Evolutionary conservation across 2,888 invertebrate genomes (phyloP).

Genomic region (Pyrocoelia pectoralis): DNA sequence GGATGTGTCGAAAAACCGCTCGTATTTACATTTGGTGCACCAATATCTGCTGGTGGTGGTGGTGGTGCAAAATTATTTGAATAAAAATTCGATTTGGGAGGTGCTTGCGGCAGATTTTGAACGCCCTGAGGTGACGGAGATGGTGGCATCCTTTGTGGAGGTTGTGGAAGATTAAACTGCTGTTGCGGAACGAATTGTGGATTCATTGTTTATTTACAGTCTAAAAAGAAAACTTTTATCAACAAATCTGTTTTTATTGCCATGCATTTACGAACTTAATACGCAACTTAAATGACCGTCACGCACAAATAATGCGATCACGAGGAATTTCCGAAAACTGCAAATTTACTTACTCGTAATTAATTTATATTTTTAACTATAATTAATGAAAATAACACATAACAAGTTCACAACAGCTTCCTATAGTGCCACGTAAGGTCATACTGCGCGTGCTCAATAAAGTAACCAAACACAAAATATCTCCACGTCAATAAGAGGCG

Average conservation of each 20-base stretch:
- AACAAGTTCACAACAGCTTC: slow-evolving; percentile 43
- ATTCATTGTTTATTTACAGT: slow-evolving; percentile 59
- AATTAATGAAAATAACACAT: slow-evolving; percentile 45
- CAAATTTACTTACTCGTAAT: background rate
- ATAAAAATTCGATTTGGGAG: slow-evolving; percentile 45
- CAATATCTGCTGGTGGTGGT: slow-evolving; percentile 50
- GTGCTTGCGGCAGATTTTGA: slow-evolving; percentile 49
- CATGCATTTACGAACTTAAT: background rate
- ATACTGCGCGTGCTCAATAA: slow-evolving; percentile 62
- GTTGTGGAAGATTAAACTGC: slow-evolving; percentile 45
- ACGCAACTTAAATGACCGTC: slow-evolving; percentile 10
- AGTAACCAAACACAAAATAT: slow-evolving; percentile 45
- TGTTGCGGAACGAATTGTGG: slow-evolving; percentile 61
- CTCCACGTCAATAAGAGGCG: slow-evolving; percentile 58
- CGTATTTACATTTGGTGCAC: background rate
- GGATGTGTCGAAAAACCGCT: background rate
- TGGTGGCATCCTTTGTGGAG: slow-evolving; percentile 59
- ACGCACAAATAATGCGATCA: slow-evolving; percentile 18
- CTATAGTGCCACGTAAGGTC: slow-evolving; percentile 68
- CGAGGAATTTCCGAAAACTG: background rate
- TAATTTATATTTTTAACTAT: background rate
- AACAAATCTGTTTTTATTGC: slow-evolving; percentile 6
- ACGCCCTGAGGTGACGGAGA: slow-evolving; percentile 61
- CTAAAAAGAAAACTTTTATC: slow-evolving; percentile 16
- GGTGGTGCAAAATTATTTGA: slow-evolving; percentile 53